Conservation (phyloP, 2,113 vertebrate species). For the Zingel zingel region DNA sequence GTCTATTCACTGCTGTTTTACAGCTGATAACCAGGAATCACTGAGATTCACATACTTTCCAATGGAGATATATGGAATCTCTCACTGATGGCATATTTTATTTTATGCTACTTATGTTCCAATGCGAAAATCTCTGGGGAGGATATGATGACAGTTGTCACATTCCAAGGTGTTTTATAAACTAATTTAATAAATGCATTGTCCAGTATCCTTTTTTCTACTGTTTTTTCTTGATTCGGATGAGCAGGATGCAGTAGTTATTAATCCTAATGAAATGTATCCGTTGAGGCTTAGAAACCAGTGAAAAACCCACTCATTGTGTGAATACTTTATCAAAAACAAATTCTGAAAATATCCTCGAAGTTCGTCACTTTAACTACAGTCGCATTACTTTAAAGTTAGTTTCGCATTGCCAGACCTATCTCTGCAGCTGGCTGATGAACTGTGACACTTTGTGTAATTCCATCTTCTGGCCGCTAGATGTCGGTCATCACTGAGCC, state of each 20-base stretch:
- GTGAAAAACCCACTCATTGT: no score
- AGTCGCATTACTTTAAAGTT: no score
- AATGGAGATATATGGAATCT: not conserved
- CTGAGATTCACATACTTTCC: not conserved
- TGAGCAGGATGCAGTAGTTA: no score
- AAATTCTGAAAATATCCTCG: not conserved
- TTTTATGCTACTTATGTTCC: not conserved
- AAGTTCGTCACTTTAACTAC: no score
- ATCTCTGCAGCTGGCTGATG: no score
- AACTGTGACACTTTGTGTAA: not conserved
- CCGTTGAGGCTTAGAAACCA: not conserved
- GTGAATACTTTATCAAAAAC: not conserved
- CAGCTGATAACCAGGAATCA: not conserved
- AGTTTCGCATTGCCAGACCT: no score
- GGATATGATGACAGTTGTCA: not conserved
- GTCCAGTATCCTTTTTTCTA: not conserved
- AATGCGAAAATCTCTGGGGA: not conserved
- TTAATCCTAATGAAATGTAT: not conserved
- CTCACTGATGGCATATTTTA: not conserved
- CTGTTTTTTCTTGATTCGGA: not conserved
- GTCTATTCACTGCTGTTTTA: not conserved
- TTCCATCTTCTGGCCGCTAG: constrained; percentile 39
- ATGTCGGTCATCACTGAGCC: constrained; percentile 42
- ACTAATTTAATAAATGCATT: constrained; percentile 47
- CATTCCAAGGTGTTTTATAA: constrained; percentile 26